Evolutionary conservation across 2,888 invertebrate genomes (phyloP).

Genomic region (Phyto melanocephala): DNA sequence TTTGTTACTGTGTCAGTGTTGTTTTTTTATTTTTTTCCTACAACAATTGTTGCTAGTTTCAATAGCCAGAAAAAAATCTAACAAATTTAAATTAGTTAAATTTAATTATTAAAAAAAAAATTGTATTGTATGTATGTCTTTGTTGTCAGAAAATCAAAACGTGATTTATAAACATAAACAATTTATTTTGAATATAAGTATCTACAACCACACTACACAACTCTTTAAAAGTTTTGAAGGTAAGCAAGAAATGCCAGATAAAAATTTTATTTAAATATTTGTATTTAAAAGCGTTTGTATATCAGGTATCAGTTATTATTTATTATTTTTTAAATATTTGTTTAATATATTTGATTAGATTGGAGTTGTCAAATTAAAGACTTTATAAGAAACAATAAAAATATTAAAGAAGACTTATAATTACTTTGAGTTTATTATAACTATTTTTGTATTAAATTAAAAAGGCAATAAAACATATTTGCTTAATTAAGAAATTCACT

Average conservation of each 20-base stretch:
- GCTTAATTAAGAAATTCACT: too few species aligned
- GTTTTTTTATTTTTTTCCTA: too few species aligned
- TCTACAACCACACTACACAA: background rate
- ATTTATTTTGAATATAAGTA: background rate
- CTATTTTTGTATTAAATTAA: too few species aligned
- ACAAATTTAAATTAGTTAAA: background rate
- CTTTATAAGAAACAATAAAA: too few species aligned
- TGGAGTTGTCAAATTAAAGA: background rate
- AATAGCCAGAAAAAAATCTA: too few species aligned
- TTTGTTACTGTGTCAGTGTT: background rate
- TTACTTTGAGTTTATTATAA: too few species aligned
- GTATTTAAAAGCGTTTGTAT: background rate
- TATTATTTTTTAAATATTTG: background rate
- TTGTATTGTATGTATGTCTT: constrained; percentile 20
- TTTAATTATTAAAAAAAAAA: background rate
- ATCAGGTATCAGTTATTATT: too few species aligned
- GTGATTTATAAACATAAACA: constrained; percentile 22
- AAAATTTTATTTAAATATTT: background rate
- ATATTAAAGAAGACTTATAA: too few species aligned
- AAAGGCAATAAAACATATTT: too few species aligned
- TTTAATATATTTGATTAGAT: background rate
- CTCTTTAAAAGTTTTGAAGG: constrained; percentile 45
- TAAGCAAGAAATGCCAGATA: constrained; percentile 47
- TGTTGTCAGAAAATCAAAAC: constrained; percentile 29
- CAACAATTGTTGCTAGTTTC: too few species aligned